Evolutionary conservation across 2,797 vertebrate genomes (phyloP), one percentile per base, ranked within the genome.

Genomic region (Xiphorhynchus erythropygius): DNA sequence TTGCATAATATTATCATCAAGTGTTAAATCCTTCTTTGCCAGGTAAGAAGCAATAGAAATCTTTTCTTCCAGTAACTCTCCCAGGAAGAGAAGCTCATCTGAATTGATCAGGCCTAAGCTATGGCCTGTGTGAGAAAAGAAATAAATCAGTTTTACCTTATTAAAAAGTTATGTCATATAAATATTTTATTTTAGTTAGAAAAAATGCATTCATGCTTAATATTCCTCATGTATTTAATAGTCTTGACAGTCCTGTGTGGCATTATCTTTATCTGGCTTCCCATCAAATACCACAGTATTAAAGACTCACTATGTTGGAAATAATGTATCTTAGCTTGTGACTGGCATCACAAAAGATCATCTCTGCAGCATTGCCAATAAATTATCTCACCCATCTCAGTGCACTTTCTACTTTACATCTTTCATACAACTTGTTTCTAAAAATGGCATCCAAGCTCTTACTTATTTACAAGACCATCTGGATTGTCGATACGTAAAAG

Each of bases 401-500:
- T 68, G 42, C 41, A 39, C 15, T 64, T 94, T 87, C 80, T 78
- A n/a, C 75, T 87, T 74, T 25, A 11, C 55, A 63, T 81, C 63
- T 90, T 89, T 86, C 56, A 18, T 74, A 47, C 14, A 60, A 79
- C 33, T 76, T 87, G 35, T 70, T 92, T 96, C 94, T 93, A 93
- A 95, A 91, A 96, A 87, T 13, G 4, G 44, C 44, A 88, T 78
- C 53, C 64, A 79, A 74, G 84, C 68, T 50, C 37, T 89, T 92
- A 73, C 47, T 93, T 94, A 93, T 94, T 94, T 94, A 95, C 84
- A 74, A 71, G 85, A 81, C 76, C 92, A 93, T 90, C 84, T 94
- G 78, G 80, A 76, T 50, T 57, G 82, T 71, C 28, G 9, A 65
- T 68, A 70, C 32, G 49, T 68, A 75, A 81, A 85, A 87, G 67